Conservation (phyloP, 2,888 invertebrate genomes). For the Erebia epiphron region DNA sequence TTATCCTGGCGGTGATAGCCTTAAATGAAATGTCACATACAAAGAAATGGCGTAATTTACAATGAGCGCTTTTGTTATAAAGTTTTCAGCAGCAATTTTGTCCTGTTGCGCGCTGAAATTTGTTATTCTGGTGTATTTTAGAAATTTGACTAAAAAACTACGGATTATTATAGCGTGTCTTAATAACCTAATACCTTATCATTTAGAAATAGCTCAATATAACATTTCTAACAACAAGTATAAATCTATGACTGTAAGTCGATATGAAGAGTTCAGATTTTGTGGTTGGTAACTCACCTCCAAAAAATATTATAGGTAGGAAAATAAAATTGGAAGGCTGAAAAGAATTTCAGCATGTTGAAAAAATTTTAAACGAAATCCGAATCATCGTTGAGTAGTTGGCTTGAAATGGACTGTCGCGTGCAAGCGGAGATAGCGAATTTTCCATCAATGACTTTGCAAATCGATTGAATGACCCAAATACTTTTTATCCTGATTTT, state of each 20-base stretch:
- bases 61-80: neutral
- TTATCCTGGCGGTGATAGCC: neutral
- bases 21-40: neutral
- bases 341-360: too few relatives aligned
- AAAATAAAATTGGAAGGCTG: too few relatives aligned
- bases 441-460: constrained; percentile 24
- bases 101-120: neutral
- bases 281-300: too few relatives aligned
- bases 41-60: neutral
- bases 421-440: constrained; percentile 16
- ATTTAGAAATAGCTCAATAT: too few relatives aligned
- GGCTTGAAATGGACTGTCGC: constrained; percentile 26
- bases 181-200: too few relatives aligned
- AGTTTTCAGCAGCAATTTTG: neutral
- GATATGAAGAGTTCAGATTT: too few relatives aligned
- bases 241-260: too few relatives aligned
- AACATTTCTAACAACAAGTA: too few relatives aligned
- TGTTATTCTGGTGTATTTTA: neutral
- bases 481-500: constrained; percentile 7
- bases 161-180: too few relatives aligned
- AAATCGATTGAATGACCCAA: neutral
- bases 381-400: neutral
- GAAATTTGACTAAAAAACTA: too few relatives aligned
- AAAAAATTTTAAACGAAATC: neutral
- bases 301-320: too few relatives aligned